These are phyloP conservation scores for Cephalopachus bancanus DNA, from an alignment of 2,797 vertebrate species.

Conservation along the genomic window DNA sequence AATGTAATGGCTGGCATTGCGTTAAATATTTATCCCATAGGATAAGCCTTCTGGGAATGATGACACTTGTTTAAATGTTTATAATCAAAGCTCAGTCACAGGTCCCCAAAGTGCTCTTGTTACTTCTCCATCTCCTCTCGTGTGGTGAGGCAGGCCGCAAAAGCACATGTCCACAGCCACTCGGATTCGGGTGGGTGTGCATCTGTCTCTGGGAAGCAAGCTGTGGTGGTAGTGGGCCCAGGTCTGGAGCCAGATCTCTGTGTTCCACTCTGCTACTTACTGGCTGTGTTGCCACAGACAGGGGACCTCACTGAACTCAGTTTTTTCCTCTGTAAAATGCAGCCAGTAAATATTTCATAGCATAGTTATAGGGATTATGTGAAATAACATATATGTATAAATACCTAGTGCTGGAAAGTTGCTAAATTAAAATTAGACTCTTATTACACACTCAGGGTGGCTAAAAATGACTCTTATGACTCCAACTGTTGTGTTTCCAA, in stretches of 20 bases:
- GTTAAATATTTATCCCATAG: too few relatives aligned
- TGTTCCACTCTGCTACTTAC: neutral
- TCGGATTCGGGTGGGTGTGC: neutral
- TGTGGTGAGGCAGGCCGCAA: neutral
- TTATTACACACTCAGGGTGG: neutral
- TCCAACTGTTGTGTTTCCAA: neutral
- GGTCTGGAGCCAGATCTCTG: neutral
- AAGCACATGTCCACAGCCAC: neutral
- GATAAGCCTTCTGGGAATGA: neutral
- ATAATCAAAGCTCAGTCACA: conserved; percentile 21
- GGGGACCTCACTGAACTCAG: neutral
- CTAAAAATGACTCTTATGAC: neutral
- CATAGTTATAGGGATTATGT: neutral
- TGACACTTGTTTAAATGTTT: conserved; percentile 41
- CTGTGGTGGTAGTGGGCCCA: neutral
- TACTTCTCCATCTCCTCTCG: neutral
- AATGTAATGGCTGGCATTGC: neutral
- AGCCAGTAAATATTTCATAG: neutral
- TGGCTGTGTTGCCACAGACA: neutral
- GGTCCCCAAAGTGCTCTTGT: neutral
- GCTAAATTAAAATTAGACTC: conserved; percentile 1
- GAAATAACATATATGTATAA: neutral
- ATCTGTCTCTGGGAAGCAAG: neutral
- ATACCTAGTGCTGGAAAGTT: neutral
- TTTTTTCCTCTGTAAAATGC: conserved; percentile 19